Conservation (phyloP, 2,113 vertebrate species). For the Phoenicopterus ruber region DNA sequence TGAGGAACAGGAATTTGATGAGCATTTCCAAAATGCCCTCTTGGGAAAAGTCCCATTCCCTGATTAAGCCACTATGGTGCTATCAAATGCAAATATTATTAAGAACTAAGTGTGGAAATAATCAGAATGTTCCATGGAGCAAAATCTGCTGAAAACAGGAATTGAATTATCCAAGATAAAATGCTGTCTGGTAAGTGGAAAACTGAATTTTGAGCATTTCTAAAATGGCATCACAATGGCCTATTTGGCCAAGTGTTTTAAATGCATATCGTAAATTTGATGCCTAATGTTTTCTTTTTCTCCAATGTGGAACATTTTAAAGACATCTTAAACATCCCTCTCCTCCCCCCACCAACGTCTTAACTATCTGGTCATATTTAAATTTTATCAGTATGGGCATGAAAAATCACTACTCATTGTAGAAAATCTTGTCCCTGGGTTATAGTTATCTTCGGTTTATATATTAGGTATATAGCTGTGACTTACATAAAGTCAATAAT, state of each 20-base stretch:
- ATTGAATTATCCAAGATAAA: neutral
- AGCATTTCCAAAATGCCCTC: neutral
- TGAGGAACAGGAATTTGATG: neutral
- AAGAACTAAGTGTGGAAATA: neutral
- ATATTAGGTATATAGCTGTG: neutral
- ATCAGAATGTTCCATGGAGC: neutral
- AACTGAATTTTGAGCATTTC: neutral
- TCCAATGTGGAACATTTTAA: neutral
- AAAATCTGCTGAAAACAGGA: neutral
- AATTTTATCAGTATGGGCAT: neutral
- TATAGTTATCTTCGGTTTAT: neutral
- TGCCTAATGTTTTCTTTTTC: neutral
- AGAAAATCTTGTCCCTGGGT: neutral
- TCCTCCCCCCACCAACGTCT: fast-evolving
- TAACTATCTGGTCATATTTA: neutral
- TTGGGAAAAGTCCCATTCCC: neutral
- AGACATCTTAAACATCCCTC: neutral
- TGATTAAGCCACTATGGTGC: neutral
- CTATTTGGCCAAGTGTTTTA: neutral
- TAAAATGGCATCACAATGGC: neutral
- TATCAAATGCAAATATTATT: neutral
- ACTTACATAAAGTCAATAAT: neutral
- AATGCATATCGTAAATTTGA: neutral
- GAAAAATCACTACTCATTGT: neutral
- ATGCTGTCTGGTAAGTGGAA: neutral